Percentiles rank a stretch among this genome's conserved stretches.
These are phyloP conservation scores for Eulithis testata DNA, from an alignment of 2,888 invertebrate species.

Conservation along the genomic window DNA sequence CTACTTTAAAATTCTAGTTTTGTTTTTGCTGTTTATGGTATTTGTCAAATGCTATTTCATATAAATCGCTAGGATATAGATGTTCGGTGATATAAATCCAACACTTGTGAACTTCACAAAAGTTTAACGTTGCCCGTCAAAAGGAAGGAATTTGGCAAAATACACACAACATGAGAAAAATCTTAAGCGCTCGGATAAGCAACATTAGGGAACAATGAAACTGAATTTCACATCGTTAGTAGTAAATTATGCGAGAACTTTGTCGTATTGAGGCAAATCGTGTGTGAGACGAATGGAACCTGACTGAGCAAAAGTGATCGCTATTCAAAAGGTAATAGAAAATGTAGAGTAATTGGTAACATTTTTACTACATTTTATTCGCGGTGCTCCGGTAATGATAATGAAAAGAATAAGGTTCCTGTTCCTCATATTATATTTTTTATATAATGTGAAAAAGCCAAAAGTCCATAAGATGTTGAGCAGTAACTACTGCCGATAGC, in stretches of 20 bases:
- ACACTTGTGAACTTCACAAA: constrained; percentile 28
- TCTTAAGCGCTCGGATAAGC: constrained; percentile 34
- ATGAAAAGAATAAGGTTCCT: too few species aligned
- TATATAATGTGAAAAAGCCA: too few species aligned
- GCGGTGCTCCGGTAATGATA: too few species aligned
- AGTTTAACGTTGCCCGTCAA: constrained; percentile 28
- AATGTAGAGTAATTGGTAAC: neutral
- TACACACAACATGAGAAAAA: constrained; percentile 35
- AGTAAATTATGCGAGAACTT: constrained; percentile 9
- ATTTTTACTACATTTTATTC: too few species aligned
- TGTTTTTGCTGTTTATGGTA: neutral
- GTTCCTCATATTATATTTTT: too few species aligned
- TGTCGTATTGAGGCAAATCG: constrained; percentile 7
- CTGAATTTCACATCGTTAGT: constrained; percentile 17
- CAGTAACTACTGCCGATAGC: too few species aligned
- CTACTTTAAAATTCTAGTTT: too few species aligned
- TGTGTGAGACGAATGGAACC: constrained; percentile 1
- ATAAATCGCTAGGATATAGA: too few species aligned
- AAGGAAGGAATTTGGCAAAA: constrained; percentile 37
- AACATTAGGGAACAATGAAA: constrained; percentile 13
- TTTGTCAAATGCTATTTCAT: constrained; percentile 9
- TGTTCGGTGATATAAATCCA: too few species aligned
- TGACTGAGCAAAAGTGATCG: neutral
- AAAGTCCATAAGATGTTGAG: too few species aligned
- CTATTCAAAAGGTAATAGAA: neutral